Conservation (phyloP, 2,888 invertebrate genomes). For the Chloroclysta siterata region DNA sequence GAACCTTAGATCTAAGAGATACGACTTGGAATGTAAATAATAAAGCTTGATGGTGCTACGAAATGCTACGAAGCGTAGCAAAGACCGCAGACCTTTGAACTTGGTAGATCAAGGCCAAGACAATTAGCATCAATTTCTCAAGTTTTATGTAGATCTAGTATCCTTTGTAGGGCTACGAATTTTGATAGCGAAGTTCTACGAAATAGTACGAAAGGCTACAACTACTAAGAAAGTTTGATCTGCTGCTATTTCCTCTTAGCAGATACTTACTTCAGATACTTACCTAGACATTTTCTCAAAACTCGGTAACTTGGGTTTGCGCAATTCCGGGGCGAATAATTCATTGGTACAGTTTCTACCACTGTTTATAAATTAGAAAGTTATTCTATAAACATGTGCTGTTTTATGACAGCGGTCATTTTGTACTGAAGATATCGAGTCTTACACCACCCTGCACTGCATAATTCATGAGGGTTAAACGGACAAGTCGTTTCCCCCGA, state of each 20-base stretch:
- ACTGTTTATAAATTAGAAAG: no score
- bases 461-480: conserved; percentile 66
- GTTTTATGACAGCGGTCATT: conserved; percentile 54
- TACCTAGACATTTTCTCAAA: not conserved
- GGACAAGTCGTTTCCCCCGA: conserved; percentile 53
- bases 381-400: conserved; percentile 41
- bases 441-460: conserved; percentile 56
- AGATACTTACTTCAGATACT: not conserved
- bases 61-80: conserved; percentile 6
- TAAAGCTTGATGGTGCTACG: conserved; percentile 2
- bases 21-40: not conserved
- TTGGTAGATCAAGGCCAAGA: not conserved
- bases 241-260: not conserved
- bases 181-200: not conserved
- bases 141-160: no score
- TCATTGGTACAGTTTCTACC: no score
- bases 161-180: not conserved
- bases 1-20: not conserved
- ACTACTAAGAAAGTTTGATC: not conserved
- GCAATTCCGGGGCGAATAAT: no score
- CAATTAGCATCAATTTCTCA: not conserved
- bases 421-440: conserved; percentile 54
- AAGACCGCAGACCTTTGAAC: no score
- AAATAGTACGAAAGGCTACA: not conserved
- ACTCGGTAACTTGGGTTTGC: no score